phyloP scores from a whole-genome alignment of 2,888 invertebrate species.

The Rotaria sp. region DNA sequence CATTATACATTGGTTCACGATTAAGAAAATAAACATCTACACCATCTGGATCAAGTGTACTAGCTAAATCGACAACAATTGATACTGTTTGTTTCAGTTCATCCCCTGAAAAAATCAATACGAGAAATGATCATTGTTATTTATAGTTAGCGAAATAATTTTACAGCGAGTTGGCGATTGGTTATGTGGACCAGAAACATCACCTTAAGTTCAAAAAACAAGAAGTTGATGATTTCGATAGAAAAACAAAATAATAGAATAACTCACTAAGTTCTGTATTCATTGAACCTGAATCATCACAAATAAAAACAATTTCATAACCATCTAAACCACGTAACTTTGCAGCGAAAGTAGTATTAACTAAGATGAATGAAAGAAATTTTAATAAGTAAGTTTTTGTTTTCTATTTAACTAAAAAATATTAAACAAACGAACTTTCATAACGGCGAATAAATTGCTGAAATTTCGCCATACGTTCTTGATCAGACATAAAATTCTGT shows the following conservation, averaged over 20 bases:
- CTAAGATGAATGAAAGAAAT: background rate
- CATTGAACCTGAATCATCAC: no score
- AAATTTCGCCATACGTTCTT: background rate
- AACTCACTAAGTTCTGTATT: background rate
- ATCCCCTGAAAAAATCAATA: background rate
- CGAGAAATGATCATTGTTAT: background rate
- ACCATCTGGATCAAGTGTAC: background rate
- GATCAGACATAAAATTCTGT: background rate
- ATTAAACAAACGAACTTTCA: background rate
- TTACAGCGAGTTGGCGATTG: background rate
- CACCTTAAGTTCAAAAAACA: background rate
- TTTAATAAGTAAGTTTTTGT: no score
- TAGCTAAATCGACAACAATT: conserved; percentile 36
- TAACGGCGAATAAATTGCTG: background rate
- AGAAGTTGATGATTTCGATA: background rate
- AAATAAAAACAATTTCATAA: conserved; percentile 18
- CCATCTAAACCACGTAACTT: background rate
- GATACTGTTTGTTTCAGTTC: conserved; percentile 35
- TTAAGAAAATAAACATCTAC: conserved; percentile 37
- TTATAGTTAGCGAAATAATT: background rate
- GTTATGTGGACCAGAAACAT: background rate
- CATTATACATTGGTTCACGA: conserved; percentile 8
- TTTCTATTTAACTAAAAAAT: no score
- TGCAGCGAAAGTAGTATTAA: background rate
- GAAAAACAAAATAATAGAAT: background rate